Base-by-base conservation (phyloP, 2,888 invertebrate species). In the Andrena minutula region DNA sequence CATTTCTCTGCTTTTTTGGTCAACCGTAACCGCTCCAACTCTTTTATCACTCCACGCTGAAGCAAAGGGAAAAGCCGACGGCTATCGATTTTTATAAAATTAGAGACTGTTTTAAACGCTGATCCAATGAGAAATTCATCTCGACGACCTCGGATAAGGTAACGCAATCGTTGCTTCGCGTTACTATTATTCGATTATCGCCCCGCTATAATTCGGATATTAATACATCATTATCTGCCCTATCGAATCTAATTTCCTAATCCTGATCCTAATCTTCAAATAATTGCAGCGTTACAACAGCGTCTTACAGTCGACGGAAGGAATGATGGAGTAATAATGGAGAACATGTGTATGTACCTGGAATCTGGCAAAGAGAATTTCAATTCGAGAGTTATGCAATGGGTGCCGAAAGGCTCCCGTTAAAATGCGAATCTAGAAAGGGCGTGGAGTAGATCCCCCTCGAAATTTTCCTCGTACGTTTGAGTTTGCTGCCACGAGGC, bases 71-170 rank as follows among this genome's bases (percentile, higher is more conserved):
- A 8, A 66, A n/a, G 7, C 26, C 30, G 68, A 23, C 51, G 53
- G 5, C 23, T 53, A 68, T 68, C 32, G 68, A 68, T 68, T 68
- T 68, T 68, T 53, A 51, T 35, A 51, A 35, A 58, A 35, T 56
- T 58, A 53, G 56, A 69, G 35, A 35, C 10, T 35, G 35, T 58
- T 58, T 23, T 32, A 35, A 26, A 23, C 10, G 10, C 20, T 56
- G 10, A 1, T 26, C 4, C 20, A 56, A 56, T 23, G 56, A 5
- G 53, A 20, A n/a, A 53, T 7, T 53, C 41, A 41, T 41, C 41
- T 41, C 12, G 41, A 4, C 41, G 41, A 12, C 12, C 41, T 12
- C 35, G 35, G 35, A 35, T 41, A 4, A 41, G 1, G 41, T 12
- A 41, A 4, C 41, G 41, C 1, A 41, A 41, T 51, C 20, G n/a